A percentile compares a stretch with the other conserved stretches of the same genome.
Conservation (phyloP, 2,113 vertebrate species). For the Numenius arquata region DNA sequence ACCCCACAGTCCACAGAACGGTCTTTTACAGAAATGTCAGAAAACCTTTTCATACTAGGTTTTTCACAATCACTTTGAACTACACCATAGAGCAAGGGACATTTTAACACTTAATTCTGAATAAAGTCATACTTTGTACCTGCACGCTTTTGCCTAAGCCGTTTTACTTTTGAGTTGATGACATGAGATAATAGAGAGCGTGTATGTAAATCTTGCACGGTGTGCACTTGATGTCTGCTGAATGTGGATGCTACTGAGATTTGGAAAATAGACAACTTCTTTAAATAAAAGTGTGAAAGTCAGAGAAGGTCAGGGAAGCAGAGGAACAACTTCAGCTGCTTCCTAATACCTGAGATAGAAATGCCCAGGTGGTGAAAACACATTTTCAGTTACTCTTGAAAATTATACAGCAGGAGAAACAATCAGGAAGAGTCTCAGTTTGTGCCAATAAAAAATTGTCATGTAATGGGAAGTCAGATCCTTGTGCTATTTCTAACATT, state of each 20-base stretch:
- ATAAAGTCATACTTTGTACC: neutral
- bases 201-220: neutral
- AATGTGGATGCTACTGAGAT: neutral
- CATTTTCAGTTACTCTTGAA: neutral
- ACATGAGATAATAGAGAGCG: neutral
- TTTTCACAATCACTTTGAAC: neutral
- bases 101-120: neutral
- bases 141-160: neutral
- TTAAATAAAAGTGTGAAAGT: neutral
- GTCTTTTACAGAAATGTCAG: conserved; percentile 20
- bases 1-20: neutral
- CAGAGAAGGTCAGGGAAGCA: neutral
- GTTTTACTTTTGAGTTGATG: neutral
- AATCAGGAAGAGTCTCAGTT: neutral
- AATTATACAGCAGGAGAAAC: neutral
- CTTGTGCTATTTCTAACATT: neutral
- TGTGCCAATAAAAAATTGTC: neutral
- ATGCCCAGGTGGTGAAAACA: neutral
- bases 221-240: neutral
- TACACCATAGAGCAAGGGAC: neutral
- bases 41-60: neutral
- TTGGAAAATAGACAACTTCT: neutral
- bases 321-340: neutral
- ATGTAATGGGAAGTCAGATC: neutral
- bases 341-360: neutral